These are phyloP conservation scores for Muscina levida DNA, from an alignment of 2,888 invertebrate genomes.

Conservation along the genomic window DNA sequence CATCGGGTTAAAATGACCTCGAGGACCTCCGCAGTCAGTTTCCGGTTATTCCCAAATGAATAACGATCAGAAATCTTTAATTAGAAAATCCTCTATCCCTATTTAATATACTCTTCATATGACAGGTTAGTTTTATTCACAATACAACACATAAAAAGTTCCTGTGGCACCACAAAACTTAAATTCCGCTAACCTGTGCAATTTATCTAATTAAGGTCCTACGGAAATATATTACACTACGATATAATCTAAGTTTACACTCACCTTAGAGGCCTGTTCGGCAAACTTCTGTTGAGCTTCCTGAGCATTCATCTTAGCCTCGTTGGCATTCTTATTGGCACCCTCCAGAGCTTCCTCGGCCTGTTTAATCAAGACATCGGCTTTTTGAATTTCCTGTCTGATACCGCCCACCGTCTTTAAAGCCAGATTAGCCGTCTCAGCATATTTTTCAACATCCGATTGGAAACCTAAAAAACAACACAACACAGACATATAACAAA, in stretches of 20 bases:
- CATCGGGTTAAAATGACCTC: too few relatives aligned
- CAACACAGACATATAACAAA: not conserved
- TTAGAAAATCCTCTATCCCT: too few relatives aligned
- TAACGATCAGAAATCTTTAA: too few relatives aligned
- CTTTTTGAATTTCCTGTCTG: conserved; percentile 85
- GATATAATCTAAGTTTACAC: too few relatives aligned
- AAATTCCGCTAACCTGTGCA: too few relatives aligned
- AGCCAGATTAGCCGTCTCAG: conserved; percentile 89
- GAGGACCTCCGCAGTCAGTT: too few relatives aligned
- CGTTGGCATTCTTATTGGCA: conserved; percentile 80
- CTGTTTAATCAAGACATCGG: conserved; percentile 85
- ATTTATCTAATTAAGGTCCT: too few relatives aligned
- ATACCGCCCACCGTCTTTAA: conserved; percentile 88
- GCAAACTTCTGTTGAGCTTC: conserved; percentile 89
- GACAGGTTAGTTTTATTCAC: too few relatives aligned
- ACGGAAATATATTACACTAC: too few relatives aligned
- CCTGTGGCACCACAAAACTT: too few relatives aligned
- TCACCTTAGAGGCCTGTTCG: conserved; percentile 85
- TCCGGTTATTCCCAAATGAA: too few relatives aligned
- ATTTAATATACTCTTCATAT: too few relatives aligned
- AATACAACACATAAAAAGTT: not conserved
- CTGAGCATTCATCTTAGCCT: conserved; percentile 89
- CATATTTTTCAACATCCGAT: conserved; percentile 91
- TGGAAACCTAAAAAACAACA: conserved; percentile 86
- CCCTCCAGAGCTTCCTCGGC: conserved; percentile 83